Base-by-base conservation (phyloP, 2,888 invertebrate genomes). In the Abrostola triplasia region DNA sequence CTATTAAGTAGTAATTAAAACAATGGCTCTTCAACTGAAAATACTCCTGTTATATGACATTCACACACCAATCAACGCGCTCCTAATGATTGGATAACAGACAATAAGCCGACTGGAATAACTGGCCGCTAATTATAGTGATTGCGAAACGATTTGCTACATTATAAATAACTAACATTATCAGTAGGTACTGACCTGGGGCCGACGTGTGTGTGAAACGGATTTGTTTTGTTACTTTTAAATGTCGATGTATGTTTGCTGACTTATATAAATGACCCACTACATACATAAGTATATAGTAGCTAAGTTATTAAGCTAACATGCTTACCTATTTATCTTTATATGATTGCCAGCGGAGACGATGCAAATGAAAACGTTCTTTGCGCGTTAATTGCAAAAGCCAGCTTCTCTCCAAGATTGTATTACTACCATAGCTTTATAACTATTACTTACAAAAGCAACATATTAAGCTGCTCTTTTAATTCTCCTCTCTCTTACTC, bases 71-170 rank as follows among this genome's bases (percentile, higher is more conserved):
- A 73, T 68, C 50, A 67, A 53, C 47, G 41, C 38, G 36, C n/a
- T 44, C 35, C 12, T 36, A 41, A 47, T 47, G 36, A 53, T 56
- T 44, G 44, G 37, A 52, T 67, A 72, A 52, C 48, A 56, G 13
- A 57, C 59, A 55, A 50, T 59, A 47, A 48, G 59, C 56, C 57
- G 56, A 68, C 50, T 54, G 59, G 56, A 51, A 36, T 37, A 10
- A 47, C n/a, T 37, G 24, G 13, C 11, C 36, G 47, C 50, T 54
- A 44, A 60, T 60, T 64, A 48, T 44, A 58, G 54, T 42, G 73
- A 50, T 44, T 49, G 49, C 24, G 36, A 36, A 36, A 0, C 24
- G 37, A 50, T 57, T 58, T 38, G n/a, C 38, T 35, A 36, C 42
- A 48, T 49, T 41, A 40, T 24, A 2, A 24, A 24, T 49, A 35